These are phyloP conservation scores for Archips xylosteana DNA, from an alignment of 2,888 invertebrate genomes.

Conservation along the genomic window DNA sequence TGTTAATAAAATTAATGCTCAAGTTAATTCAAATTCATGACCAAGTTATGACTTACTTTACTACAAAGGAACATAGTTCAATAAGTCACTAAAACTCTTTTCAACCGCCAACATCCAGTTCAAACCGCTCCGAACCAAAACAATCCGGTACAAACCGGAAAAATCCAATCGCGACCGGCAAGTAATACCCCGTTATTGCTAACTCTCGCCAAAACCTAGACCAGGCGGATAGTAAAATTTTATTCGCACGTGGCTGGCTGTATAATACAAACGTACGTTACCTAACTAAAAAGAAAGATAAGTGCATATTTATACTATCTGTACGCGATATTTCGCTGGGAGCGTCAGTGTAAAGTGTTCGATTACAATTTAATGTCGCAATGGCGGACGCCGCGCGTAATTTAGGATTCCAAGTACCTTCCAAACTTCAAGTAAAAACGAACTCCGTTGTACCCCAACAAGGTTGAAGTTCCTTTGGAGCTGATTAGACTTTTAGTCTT, in stretches of 20 bases:
- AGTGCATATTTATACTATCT: slow-evolving; percentile 84
- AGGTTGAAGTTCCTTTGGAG: slow-evolving; percentile 47
- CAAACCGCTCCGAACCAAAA: neutral
- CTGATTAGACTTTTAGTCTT: slow-evolving; percentile 52
- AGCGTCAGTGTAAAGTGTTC: slow-evolving; percentile 83
- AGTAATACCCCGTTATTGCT: slow-evolving; percentile 41
- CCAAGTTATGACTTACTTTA: neutral
- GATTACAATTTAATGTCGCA: slow-evolving; percentile 85
- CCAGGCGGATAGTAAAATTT: slow-evolving; percentile 80
- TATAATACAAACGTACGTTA: slow-evolving; percentile 81
- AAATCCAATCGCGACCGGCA: slow-evolving; percentile 29
- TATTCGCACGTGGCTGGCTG: slow-evolving; percentile 82
- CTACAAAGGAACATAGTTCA: neutral
- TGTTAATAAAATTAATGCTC: neutral
- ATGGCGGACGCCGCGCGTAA: slow-evolving; percentile 67
- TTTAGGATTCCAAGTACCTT: slow-evolving; percentile 67
- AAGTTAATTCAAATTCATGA: too few relatives aligned
- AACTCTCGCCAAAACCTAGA: slow-evolving; percentile 66
- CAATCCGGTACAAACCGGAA: slow-evolving; percentile 25
- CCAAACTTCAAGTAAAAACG: slow-evolving; percentile 45
- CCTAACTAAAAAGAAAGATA: slow-evolving; percentile 82
- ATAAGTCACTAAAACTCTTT: neutral
- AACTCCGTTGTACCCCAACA: slow-evolving; percentile 46
- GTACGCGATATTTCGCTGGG: slow-evolving; percentile 79
- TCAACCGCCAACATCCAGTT: neutral